These are phyloP conservation scores for Arge pagana DNA, from an alignment of 2,888 invertebrate species.

Conservation along the genomic window DNA sequence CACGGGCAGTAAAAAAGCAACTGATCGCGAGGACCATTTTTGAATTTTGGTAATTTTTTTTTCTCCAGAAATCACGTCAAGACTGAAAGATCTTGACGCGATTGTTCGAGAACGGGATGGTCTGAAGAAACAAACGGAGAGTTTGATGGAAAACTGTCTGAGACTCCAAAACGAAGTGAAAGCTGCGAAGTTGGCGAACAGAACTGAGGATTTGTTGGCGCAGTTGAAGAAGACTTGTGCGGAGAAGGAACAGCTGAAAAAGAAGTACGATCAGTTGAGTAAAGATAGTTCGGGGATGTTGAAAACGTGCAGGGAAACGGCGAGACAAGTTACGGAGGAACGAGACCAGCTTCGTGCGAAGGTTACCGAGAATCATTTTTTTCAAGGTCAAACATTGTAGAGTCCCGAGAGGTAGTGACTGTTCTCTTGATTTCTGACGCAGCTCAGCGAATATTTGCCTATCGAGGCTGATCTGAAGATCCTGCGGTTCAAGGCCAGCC, in stretches of 20 bases:
- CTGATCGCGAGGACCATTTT: too few relatives aligned
- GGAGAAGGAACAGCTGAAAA: conserved; percentile 14
- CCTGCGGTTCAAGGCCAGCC: conserved; percentile 6
- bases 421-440: background rate
- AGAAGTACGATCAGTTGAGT: background rate
- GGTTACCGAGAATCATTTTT: background rate
- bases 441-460: conserved; percentile 4
- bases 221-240: conserved; percentile 9
- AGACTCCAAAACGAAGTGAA: conserved; percentile 15
- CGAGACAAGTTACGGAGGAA: conserved; percentile 6
- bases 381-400: too few relatives aligned
- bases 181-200: conserved; percentile 8
- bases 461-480: background rate
- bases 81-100: conserved; percentile 15
- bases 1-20: too few relatives aligned
- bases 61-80: conserved; percentile 12
- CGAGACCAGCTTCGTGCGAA: conserved; percentile 16
- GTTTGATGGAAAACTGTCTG: conserved; percentile 11
- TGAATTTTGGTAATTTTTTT: too few relatives aligned
- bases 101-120: conserved; percentile 11
- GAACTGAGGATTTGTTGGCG: conserved; percentile 3
- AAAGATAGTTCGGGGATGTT: conserved; percentile 5
- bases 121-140: conserved; percentile 10
- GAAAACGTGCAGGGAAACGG: background rate
- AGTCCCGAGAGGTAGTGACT: background rate